Evolutionary conservation across 1,140 invertebrate genomes (phyloP), one percentile per base, ranked within the genome.

Genomic region (Cryptotermes secundus): DNA sequence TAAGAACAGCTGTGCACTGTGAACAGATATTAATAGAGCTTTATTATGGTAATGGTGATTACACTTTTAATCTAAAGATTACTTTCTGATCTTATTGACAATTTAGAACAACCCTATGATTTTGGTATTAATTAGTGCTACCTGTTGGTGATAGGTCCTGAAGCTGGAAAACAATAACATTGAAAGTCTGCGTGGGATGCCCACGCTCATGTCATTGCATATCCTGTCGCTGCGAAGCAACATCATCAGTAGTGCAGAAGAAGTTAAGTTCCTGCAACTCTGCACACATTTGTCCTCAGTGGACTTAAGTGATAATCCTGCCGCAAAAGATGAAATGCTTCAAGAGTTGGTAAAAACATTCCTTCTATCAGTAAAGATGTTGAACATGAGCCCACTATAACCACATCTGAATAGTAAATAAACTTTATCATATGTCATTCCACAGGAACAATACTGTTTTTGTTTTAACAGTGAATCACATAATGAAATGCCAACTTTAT

Each of bases 181-280:
- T 19, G 22, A 16, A 36, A 79, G 34, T 14, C 65, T 84, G 26
- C 38, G 45, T 45, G 83, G 36, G 45, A 84, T 84, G 65, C 83
- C 83, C 4, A 31, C 72, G 24, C 83, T 84, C 0, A n/a, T 3
- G 49, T 84, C 72, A 72, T 79, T 84, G 19, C 2, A 35, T 0
- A 42, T 35, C 19, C 65, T 84, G 35, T 84, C 83, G 7, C 22
- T 80, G 42, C 36, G 42, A 80, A 34, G 38, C n/a, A 84, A 84
- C 31, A n/a, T 7, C 10, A 84, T 84, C 36, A 79, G 26, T 7
- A 45, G 10, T 24, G 10, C 26, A 36, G 38, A 80, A 19, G 35
- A 80, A 14, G 26, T 84, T 10, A 84, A 84, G 38, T 31, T 9
- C 79, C 81, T 82, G 24, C 6, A 42, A 26, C n/a, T 12, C 1